These are phyloP conservation scores for Eupithecia subfuscata DNA, from an alignment of 2,888 invertebrate species.

Conservation along the genomic window DNA sequence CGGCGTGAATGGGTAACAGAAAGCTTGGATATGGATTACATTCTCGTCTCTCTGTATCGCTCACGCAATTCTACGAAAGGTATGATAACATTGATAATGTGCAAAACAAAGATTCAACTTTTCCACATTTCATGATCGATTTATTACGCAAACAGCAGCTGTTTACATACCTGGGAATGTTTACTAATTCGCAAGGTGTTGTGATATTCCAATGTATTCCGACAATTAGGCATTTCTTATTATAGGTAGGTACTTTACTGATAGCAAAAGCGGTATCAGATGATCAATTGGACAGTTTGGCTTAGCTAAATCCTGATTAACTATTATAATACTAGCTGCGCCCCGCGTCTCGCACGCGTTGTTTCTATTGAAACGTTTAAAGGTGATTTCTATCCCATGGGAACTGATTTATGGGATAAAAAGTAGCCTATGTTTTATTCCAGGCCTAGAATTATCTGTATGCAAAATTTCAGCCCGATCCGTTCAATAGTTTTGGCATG, in stretches of 20 bases:
- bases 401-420: too few relatives aligned
- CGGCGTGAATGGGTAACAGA: too few relatives aligned
- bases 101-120: constrained; percentile 26
- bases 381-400: too few relatives aligned
- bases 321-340: too few relatives aligned
- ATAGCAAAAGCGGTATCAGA: not conserved
- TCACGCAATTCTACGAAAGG: constrained; percentile 28
- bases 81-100: constrained; percentile 31
- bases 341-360: too few relatives aligned
- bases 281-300: not conserved
- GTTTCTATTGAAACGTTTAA: too few relatives aligned
- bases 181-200: constrained; percentile 24
- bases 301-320: too few relatives aligned
- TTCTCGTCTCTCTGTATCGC: constrained; percentile 19
- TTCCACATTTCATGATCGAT: constrained; percentile 31
- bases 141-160: constrained; percentile 23
- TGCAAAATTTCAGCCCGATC: too few relatives aligned
- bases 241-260: not conserved
- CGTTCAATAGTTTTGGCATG: too few relatives aligned
- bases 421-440: too few relatives aligned
- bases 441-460: too few relatives aligned
- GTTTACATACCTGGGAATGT: constrained; percentile 16
- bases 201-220: constrained; percentile 26
- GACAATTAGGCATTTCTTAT: constrained; percentile 4
- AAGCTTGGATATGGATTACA: not conserved